These are phyloP conservation scores for Pelobates cultripes DNA, from an alignment of 2,797 vertebrate genomes.

Conservation along the genomic window DNA sequence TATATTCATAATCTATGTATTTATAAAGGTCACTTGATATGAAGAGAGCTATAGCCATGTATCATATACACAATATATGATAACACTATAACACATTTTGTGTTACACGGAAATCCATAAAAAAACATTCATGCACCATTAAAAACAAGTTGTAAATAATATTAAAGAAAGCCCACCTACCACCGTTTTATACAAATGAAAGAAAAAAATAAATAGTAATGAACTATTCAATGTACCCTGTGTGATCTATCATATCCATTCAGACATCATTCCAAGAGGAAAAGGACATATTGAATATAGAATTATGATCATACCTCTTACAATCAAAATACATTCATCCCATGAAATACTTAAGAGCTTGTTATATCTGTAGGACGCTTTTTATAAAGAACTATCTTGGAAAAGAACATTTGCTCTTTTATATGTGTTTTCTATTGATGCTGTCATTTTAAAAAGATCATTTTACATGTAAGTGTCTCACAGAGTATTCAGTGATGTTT, in stretches of 20 bases:
- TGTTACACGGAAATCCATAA: too few relatives aligned
- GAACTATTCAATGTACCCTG: conserved; percentile 36
- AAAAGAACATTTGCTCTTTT: conserved; percentile 39
- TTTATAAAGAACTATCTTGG: conserved; percentile 25
- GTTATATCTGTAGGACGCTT: conserved; percentile 48
- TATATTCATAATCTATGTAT: too few relatives aligned
- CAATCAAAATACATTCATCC: conserved; percentile 52
- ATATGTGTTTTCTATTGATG: conserved; percentile 47
- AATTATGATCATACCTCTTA: conserved; percentile 36
- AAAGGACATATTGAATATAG: conserved; percentile 33
- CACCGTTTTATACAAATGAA: not conserved
- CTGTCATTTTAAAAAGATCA: conserved; percentile 45
- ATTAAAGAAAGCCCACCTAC: not conserved
- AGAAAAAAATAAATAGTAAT: conserved; percentile 8
- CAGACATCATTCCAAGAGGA: conserved; percentile 2
- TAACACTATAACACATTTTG: too few relatives aligned
- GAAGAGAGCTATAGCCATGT: too few relatives aligned
- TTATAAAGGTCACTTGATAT: too few relatives aligned
- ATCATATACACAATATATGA: too few relatives aligned
- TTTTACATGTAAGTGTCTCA: conserved; percentile 41
- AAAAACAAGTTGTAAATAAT: not conserved
- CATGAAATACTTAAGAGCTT: conserved; percentile 31
- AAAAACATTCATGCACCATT: too few relatives aligned
- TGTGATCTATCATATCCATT: conserved; percentile 24
- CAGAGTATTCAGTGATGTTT: conserved; percentile 33